Evolutionary conservation across 1,140 invertebrate species (phyloP), one percentile per base, ranked within the genome.

Genomic region (Goniozus legneri): DNA sequence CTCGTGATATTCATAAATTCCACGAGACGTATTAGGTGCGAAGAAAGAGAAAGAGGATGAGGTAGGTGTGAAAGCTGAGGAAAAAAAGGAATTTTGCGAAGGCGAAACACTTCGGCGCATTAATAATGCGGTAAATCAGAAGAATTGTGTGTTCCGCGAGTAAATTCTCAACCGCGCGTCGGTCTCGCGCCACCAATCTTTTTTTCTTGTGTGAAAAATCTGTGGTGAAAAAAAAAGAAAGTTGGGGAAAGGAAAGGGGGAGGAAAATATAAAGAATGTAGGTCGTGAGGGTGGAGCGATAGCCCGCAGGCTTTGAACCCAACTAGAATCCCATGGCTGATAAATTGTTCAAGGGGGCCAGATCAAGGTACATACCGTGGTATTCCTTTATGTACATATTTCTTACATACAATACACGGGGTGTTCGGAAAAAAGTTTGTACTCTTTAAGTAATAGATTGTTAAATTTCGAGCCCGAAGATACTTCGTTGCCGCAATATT

Each of bases 261-360:
- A n/a, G n/a, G n/a, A n/a, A n/a, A 50, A 53, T 41, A 44, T 47
- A 42, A 42, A 30, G 43, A 43, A 38, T 39, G 38, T 48, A 27
- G 41, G 19, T 43, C 41, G 50, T 52, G 30, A 16, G 34, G 37
- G 42, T 44, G 24, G 20, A 47, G 44, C 15, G 47, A 54, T 45
- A 44, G 51, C 56, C 56, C 55, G 47, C 55, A 59, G 56, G 51
- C 50, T 54, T 58, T 47, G 41, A 51, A 38, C 32, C 37, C 16
- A 44, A 35, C n/a, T 40, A 30, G 44, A 52, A 53, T 53, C 46
- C 43, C 6, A 34, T 50, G 42, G 20, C 24, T 41, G 46, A 60
- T 59, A 56, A 50, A 60, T 55, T 35, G 46, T 47, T 13, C 32
- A 44, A 53, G 36, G 15, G 38, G 20, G 22, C 32, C n/a, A n/a